A percentile compares a stretch with the other conserved stretches of the same genome.
These are phyloP conservation scores for Tragelaphus scriptus DNA, from an alignment of 2,113 vertebrate genomes.

Conservation along the genomic window DNA sequence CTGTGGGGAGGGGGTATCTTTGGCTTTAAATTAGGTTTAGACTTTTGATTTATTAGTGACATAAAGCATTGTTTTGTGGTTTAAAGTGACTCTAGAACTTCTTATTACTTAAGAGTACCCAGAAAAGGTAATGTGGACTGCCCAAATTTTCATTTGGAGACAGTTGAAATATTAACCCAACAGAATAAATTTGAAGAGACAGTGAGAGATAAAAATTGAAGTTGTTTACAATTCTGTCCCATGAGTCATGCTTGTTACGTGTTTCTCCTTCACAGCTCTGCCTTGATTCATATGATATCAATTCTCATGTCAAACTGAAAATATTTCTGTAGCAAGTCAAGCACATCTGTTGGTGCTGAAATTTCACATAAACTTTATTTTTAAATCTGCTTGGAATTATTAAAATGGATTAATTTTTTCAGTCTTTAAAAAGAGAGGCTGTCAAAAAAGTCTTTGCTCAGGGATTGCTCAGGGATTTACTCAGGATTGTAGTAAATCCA, in stretches of 20 bases:
- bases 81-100: constrained; percentile 6
- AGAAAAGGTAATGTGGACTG: constrained; percentile 29
- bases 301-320: constrained; percentile 48
- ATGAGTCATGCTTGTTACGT: constrained; percentile 32
- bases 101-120: background rate
- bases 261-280: constrained; percentile 34
- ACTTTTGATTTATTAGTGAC: constrained; percentile 33
- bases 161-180: constrained; percentile 15
- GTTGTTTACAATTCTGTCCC: constrained; percentile 31
- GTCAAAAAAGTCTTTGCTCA: background rate
- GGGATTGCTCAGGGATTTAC: background rate
- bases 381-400: constrained; percentile 8
- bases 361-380: constrained; percentile 49
- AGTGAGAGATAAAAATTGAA: constrained; percentile 54
- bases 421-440: background rate
- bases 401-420: background rate
- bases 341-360: constrained; percentile 4
- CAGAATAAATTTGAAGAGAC: constrained; percentile 47
- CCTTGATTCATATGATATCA: constrained; percentile 36
- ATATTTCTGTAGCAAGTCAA: constrained; percentile 44
- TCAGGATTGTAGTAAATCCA: background rate
- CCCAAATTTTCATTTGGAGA: constrained; percentile 20
- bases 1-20: background rate
- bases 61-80: constrained; percentile 40
- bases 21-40: constrained; percentile 2